Evolutionary conservation across 2,888 invertebrate genomes (phyloP).

Genomic region (Stenotaenia linearis): DNA sequence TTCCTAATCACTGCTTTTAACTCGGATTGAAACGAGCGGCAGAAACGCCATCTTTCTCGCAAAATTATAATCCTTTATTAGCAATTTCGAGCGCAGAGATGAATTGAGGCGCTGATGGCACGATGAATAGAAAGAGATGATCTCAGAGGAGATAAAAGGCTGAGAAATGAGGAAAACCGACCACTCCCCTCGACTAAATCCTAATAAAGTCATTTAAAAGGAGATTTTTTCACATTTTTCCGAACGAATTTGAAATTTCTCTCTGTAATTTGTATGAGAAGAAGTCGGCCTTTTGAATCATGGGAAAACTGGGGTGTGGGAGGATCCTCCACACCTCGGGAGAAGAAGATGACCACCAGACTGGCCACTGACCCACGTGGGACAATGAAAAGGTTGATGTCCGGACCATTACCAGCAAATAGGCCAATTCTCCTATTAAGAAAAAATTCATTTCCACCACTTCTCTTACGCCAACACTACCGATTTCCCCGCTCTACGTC

Average conservation of each 20-base stretch:
- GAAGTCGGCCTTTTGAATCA: conserved; percentile 1
- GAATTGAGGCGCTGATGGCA: conserved; percentile 24
- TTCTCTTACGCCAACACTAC: neutral
- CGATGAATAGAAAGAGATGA: conserved; percentile 8
- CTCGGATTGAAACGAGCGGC: neutral
- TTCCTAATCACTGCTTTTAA: conserved; percentile 12
- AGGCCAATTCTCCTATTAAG: conserved; percentile 12
- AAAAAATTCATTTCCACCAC: neutral
- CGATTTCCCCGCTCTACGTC: neutral
- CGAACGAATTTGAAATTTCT: neutral
- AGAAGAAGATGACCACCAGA: conserved; percentile 12
- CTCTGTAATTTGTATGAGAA: conserved; percentile 11
- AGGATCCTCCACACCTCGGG: conserved; percentile 12
- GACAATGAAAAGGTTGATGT: conserved; percentile 23
- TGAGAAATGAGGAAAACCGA: neutral
- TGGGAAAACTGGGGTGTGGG: conserved; percentile 12
- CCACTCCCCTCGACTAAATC: conserved; percentile 12
- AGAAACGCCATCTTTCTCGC: neutral
- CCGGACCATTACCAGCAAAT: conserved; percentile 12
- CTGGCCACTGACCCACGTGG: conserved; percentile 24
- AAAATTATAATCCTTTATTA: conserved; percentile 24
- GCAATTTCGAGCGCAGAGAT: neutral
- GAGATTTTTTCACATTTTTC: neutral
- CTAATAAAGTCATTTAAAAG: neutral
- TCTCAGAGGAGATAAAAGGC: neutral